These are phyloP conservation scores for Rostratula benghalensis DNA, from an alignment of 2,113 vertebrate species.

Conservation along the genomic window DNA sequence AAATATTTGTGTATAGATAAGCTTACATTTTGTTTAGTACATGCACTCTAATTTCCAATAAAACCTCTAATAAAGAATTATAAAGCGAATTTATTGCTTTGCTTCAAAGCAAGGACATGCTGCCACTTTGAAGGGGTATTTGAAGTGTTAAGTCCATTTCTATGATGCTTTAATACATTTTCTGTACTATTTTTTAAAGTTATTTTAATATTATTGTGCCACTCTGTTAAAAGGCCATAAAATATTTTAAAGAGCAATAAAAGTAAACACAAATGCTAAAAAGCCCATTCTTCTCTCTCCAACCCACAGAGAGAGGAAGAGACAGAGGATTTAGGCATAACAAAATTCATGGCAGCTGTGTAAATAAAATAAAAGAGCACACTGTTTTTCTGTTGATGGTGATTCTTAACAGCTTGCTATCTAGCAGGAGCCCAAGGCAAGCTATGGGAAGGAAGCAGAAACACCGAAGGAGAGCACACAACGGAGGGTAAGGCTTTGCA, in stretches of 20 bases:
- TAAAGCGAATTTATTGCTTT: slow-evolving; percentile 29
- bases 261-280: slow-evolving; percentile 70
- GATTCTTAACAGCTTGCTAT: slow-evolving; percentile 53
- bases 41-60: slow-evolving; percentile 17
- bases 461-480: neutral
- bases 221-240: slow-evolving; percentile 69
- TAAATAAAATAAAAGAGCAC: slow-evolving; percentile 66
- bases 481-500: neutral
- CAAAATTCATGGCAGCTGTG: slow-evolving; percentile 74
- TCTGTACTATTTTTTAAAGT: slow-evolving; percentile 1
- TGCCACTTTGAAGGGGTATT: slow-evolving; percentile 49
- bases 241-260: slow-evolving; percentile 73
- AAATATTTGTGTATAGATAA: slow-evolving; percentile 39
- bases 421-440: slow-evolving; percentile 61
- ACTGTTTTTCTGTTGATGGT: slow-evolving; percentile 11
- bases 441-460: slow-evolving; percentile 34
- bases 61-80: slow-evolving; percentile 26
- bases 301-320: slow-evolving; percentile 63
- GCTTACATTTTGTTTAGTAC: slow-evolving; percentile 21
- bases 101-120: slow-evolving; percentile 45
- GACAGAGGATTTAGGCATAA: slow-evolving; percentile 61
- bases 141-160: slow-evolving; percentile 38
- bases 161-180: slow-evolving; percentile 22
- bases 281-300: slow-evolving; percentile 63
- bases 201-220: slow-evolving; percentile 60